phyloP scores from a whole-genome alignment of 2,113 vertebrate species.

The Pitta sordida region DNA sequence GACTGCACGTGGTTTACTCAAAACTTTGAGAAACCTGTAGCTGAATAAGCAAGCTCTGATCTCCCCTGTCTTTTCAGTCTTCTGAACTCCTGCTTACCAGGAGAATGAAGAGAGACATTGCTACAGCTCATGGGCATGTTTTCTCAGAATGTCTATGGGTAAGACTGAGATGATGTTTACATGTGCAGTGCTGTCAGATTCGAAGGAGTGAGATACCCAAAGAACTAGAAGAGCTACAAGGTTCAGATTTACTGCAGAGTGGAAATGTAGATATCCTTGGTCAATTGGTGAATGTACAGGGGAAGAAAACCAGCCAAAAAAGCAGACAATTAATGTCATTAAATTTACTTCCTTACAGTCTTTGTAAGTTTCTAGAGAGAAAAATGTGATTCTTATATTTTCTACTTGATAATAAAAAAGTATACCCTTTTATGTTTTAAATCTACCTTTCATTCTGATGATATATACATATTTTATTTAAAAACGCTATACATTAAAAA shows the following conservation, averaged over 20 bases:
- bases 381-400: neutral
- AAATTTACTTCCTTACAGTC: neutral
- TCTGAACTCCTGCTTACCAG: neutral
- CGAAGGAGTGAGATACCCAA: neutral
- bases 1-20: neutral
- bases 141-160: neutral
- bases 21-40: neutral
- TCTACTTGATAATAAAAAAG: neutral
- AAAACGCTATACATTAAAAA: neutral
- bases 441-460: neutral
- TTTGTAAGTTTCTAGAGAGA: neutral
- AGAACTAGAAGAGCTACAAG: neutral
- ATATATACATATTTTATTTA: neutral
- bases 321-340: neutral
- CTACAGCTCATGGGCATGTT: neutral
- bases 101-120: neutral
- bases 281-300: neutral
- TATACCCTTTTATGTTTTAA: neutral
- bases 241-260: neutral
- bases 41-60: neutral
- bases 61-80: neutral
- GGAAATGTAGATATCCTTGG: neutral
- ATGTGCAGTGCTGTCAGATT: neutral
- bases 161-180: neutral
- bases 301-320: neutral